A percentile compares a stretch with the other conserved stretches of the same genome.
These are phyloP conservation scores for Ectemnius lituratus DNA, from an alignment of 2,888 invertebrate genomes.

Conservation along the genomic window DNA sequence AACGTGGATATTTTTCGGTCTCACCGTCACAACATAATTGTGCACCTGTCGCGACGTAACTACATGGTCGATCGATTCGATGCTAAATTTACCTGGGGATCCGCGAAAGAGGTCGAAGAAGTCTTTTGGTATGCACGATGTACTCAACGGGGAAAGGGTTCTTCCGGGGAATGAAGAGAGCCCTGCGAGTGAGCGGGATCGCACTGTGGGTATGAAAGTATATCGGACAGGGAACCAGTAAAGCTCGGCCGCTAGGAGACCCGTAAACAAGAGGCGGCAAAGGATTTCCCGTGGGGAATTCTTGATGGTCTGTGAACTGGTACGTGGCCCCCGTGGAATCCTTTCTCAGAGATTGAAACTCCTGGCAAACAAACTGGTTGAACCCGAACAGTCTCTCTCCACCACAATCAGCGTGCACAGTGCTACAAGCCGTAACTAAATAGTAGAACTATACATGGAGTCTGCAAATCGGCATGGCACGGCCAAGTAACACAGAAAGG, in stretches of 20 bases:
- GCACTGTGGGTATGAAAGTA: no score
- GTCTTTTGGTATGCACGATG: neutral
- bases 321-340: no score
- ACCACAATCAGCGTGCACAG: neutral
- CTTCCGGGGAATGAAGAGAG: no score
- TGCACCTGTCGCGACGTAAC: slow-evolving; percentile 12
- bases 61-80: slow-evolving; percentile 36
- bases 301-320: no score
- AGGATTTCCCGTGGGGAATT: neutral
- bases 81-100: slow-evolving; percentile 36
- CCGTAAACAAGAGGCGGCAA: neutral
- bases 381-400: neutral
- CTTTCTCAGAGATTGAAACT: no score
- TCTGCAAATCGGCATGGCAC: no score
- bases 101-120: slow-evolving; percentile 16
- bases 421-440: neutral
- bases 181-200: no score
- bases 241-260: no score
- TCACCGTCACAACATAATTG: slow-evolving; percentile 13
- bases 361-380: neutral
- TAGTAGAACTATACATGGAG: no score
- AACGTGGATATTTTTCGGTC: slow-evolving; percentile 15
- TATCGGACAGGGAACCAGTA: no score
- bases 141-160: no score
- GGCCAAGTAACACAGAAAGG: no score